Evolutionary conservation across 2,888 invertebrate species (phyloP), one percentile per base, ranked within the genome.

Genomic region (Patella ulyssiponensis): DNA sequence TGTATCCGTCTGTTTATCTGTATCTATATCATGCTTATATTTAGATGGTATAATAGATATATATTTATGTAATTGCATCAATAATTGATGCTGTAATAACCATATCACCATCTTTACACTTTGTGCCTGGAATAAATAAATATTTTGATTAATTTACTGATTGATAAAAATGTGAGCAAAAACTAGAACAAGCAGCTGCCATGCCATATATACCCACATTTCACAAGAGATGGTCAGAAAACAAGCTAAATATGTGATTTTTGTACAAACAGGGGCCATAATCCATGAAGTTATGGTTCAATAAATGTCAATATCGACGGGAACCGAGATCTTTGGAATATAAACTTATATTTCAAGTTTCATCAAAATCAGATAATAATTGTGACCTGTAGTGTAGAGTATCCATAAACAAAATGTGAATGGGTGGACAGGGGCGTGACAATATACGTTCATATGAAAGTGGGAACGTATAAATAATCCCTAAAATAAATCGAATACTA

Each of bases 1-100:
- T 23, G 52, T 11, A 15, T 27, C 69, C 23, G 51, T n/a, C n/a
- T 52, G 11, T 54, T 33, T 54, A 58, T 44, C n/a, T 20, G 27
- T 11, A 75, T 70, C 12, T 52, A 20, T 9, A 44, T 33, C 52
- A 7, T 44, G 9, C 9, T 44, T 44, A 44, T 44, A 44, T 64
- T 69, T 77, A 3, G 86, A 80, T 11, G 90, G 90, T 93, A 96
- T 95, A 89, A 98, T 96, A 92, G 96, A 97, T 80, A 98, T 95
- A 88, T 98, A 98, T 0, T 96, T 98, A 90, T 98, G 98, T 70
- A 98, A 93, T 92, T 98, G 98, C 89, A 97, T 93, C 52, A 98
- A 92, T 79, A 98, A 93, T 83, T 97, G 95, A 85, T 97, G 95
- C 86, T 96, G 96, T 85, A 98, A 92, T 93, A 98, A 94, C 98